These are phyloP conservation scores for Limenitis camilla DNA, from an alignment of 2,888 invertebrate species.

Conservation along the genomic window DNA sequence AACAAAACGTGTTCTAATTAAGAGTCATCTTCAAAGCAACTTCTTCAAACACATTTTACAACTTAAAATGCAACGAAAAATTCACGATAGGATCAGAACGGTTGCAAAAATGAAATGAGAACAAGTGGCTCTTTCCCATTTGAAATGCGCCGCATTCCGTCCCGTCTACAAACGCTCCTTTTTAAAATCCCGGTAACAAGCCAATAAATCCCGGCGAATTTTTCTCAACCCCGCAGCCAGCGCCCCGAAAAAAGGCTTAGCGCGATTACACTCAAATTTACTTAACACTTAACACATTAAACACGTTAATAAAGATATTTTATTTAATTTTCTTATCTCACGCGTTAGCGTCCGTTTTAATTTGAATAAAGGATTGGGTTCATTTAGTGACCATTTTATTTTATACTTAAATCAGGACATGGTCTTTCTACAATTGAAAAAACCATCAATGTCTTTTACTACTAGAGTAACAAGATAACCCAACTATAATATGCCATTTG, in stretches of 20 bases:
- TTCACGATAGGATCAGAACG: slow-evolving; percentile 46
- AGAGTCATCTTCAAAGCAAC: background rate
- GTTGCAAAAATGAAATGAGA: slow-evolving; percentile 59
- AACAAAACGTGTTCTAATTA: background rate
- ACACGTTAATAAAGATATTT: slow-evolving; percentile 62
- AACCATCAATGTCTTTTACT: too few relatives aligned
- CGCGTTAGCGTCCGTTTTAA: slow-evolving; percentile 53
- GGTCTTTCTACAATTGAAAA: too few relatives aligned
- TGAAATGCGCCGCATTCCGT: slow-evolving; percentile 59
- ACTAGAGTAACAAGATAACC: too few relatives aligned
- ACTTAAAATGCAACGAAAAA: slow-evolving; percentile 5
- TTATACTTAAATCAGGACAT: too few relatives aligned
- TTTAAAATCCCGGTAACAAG: slow-evolving; percentile 73
- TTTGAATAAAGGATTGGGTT: slow-evolving; percentile 61
- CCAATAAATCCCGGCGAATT: slow-evolving; percentile 72
- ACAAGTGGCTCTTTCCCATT: slow-evolving; percentile 47
- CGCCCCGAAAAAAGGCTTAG: slow-evolving; percentile 62
- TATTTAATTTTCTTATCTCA: slow-evolving; percentile 63
- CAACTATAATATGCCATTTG: too few relatives aligned
- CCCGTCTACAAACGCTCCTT: slow-evolving; percentile 55
- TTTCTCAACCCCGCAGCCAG: slow-evolving; percentile 46
- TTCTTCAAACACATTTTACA: background rate
- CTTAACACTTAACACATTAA: slow-evolving; percentile 71
- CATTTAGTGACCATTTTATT: too few relatives aligned
- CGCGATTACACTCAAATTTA: slow-evolving; percentile 74